Base-by-base conservation (phyloP, 2,888 invertebrate genomes). In the Slavum lentiscoides region DNA sequence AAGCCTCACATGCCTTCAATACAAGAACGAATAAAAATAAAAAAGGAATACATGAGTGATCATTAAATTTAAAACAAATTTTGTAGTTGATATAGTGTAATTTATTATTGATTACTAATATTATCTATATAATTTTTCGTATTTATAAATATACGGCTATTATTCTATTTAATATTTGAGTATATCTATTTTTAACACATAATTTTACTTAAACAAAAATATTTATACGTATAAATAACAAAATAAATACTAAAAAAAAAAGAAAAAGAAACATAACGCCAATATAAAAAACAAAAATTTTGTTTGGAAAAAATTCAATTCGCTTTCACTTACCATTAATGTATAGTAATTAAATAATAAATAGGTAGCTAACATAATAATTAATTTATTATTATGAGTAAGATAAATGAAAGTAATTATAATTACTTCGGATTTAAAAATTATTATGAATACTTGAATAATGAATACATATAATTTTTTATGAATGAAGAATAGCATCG, bases 401-500 rank as follows among this genome's bases (percentile, higher is more conserved):
- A 59, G n/a, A 76, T 43, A 68, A 68, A 43, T 13, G 23, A 75
- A 58, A 13, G 37, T 74, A 64, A 74, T 53, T 30, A 7, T 15
- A 76, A 58, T 30, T 39, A 58, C 39, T 66, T 68, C 43, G 19
- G 55, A 23, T 66, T 8, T 21, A 55, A 66, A 19, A 76, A 37
- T 30, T 76, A 30, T n/a, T 76, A 43, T 11, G 23, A 76, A 68
- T 76, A 76, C 67, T 68, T 68, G 2, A 21, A 37, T 69, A 17
- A 61, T 49, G 39, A 19, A 59, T 53, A 21, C 30, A 21, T 62
- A 21, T 64, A 64, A 66, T 37, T 62, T n/a, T 21, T 53, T 77
- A 80, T 80, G 80, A 80, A 84, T 90, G 90, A 82, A 94, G 89
- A 85, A 96, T 93, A 83, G 91, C 89, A 86, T 98, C 97, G 87